These are phyloP conservation scores for Brachionus rotundiformis DNA, from an alignment of 1,140 invertebrate genomes.

Conservation along the genomic window DNA sequence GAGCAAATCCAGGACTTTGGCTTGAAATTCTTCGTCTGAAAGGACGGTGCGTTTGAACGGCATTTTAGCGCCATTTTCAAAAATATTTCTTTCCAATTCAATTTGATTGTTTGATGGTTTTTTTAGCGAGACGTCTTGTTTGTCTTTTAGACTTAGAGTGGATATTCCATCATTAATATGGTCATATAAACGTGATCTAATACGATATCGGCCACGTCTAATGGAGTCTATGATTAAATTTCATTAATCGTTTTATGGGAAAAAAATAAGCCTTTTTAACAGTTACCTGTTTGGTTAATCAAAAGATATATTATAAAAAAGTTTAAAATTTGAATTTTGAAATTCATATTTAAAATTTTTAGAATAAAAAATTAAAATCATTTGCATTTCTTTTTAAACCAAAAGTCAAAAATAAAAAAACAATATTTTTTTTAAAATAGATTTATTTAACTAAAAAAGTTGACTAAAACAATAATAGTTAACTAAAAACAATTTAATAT, in stretches of 20 bases:
- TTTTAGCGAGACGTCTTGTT: neutral
- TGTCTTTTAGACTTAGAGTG: neutral
- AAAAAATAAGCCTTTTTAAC: neutral
- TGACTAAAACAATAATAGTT: neutral
- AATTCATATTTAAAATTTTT: neutral
- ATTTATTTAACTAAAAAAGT: conserved; percentile 4
- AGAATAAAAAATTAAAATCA: neutral
- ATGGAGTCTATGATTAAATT: neutral
- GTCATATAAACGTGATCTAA: neutral
- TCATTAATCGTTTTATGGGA: neutral
- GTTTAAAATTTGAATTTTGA: neutral
- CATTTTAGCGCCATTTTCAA: neutral
- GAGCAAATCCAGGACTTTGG: neutral
- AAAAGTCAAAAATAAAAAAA: conserved; percentile 11
- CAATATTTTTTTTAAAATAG: neutral
- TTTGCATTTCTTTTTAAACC: conserved; percentile 6
- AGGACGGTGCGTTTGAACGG: neutral
- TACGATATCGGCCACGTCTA: neutral
- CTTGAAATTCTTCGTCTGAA: conserved; percentile 25
- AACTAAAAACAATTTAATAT: neutral
- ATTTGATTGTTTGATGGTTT: neutral
- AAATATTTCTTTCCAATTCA: neutral
- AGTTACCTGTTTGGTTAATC: neutral
- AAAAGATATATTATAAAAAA: neutral
- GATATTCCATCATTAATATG: neutral